Conservation (phyloP, 2,113 vertebrate genomes). For the Numenius arquata region DNA sequence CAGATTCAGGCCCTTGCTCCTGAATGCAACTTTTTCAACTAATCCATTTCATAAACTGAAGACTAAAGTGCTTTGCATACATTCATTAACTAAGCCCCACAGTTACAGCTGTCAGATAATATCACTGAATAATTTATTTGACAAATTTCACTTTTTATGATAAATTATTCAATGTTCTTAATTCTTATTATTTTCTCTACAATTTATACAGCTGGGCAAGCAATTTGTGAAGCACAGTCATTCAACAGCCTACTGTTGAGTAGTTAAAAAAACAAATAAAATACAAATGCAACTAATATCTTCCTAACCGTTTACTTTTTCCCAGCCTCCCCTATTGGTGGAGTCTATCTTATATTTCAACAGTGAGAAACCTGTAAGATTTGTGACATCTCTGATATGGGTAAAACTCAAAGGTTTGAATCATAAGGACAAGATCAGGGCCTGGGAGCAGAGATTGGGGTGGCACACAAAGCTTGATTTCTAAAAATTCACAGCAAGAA, state of each 20-base stretch:
- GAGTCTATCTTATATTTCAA: not conserved
- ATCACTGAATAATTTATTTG: slow-evolving; percentile 63
- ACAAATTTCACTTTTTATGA: slow-evolving; percentile 49
- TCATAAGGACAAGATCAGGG: not conserved
- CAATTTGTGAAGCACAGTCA: not conserved
- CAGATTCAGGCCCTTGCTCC: not conserved
- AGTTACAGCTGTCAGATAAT: slow-evolving; percentile 59
- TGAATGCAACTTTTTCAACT: not conserved
- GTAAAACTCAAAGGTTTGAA: not conserved
- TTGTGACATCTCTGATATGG: not conserved
- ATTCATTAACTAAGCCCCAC: slow-evolving; percentile 47
- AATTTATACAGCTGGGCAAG: slow-evolving; percentile 14
- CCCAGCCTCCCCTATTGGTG: not conserved
- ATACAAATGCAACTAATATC: not conserved
- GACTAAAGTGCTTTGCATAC: slow-evolving; percentile 29
- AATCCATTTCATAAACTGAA: slow-evolving; percentile 9
- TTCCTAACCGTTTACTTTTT: not conserved
- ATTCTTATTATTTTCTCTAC: slow-evolving; percentile 50
- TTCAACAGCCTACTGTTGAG: not conserved
- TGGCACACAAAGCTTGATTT: not conserved
- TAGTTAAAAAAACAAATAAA: not conserved
- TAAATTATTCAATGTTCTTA: slow-evolving; percentile 48
- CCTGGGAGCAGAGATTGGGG: not conserved
- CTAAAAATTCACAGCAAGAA: not conserved
- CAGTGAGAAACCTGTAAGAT: not conserved